These are phyloP conservation scores for Drosophila nr. perissopoda DNA, from an alignment of 2,888 invertebrate species.

Conservation along the genomic window DNA sequence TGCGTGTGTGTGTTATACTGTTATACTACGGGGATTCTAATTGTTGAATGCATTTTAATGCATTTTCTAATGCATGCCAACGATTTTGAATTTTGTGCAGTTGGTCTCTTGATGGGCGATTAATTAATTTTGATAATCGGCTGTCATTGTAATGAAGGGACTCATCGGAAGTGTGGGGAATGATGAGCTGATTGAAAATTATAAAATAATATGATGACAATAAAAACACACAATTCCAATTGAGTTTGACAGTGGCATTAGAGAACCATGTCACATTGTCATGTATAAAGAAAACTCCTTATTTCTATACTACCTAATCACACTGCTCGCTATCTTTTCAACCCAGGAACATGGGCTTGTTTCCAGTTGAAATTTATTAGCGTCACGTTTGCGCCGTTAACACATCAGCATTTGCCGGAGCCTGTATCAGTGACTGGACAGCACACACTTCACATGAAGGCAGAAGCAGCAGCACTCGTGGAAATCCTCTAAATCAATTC, in stretches of 20 bases:
- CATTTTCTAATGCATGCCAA: slow-evolving; percentile 27
- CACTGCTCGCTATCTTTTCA: neutral
- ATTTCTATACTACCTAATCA: neutral
- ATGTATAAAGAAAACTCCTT: neutral
- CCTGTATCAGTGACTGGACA: neutral
- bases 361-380: slow-evolving; percentile 58
- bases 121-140: slow-evolving; percentile 69
- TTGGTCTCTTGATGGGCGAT: slow-evolving; percentile 44
- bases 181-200: slow-evolving; percentile 58
- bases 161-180: neutral
- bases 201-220: slow-evolving; percentile 30
- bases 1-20: slow-evolving; percentile 40
- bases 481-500: slow-evolving; percentile 74
- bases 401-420: slow-evolving; percentile 32
- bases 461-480: slow-evolving; percentile 29
- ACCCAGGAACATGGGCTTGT: neutral
- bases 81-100: slow-evolving; percentile 19
- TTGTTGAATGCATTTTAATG: slow-evolving; percentile 38
- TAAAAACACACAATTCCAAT: slow-evolving; percentile 60
- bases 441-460: slow-evolving; percentile 12
- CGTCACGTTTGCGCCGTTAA: slow-evolving; percentile 51
- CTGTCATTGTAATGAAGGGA: slow-evolving; percentile 1
- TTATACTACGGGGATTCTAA: slow-evolving; percentile 49
- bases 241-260: slow-evolving; percentile 38
- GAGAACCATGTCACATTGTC: neutral